Base-by-base conservation (phyloP, 1,140 invertebrate genomes). In the Drosophila kanapiae region DNA sequence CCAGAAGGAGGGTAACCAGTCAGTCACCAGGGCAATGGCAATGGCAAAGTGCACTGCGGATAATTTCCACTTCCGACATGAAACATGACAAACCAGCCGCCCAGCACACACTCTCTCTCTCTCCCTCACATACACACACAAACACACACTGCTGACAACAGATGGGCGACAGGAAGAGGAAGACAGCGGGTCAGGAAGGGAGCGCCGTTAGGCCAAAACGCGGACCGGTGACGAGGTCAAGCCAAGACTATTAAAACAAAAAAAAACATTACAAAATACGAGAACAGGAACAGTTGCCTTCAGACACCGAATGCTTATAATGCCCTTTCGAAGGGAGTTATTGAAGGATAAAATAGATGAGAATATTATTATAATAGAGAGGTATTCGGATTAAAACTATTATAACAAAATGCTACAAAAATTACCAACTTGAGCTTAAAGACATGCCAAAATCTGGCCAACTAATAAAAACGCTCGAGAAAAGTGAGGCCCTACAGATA, bases 21-120 rank as follows among this genome's bases (percentile, higher is more conserved):
- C 82, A 71, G 84, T 82, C 82, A 80, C 80, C 83, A 67, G 83
- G 82, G 82, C 83, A 86, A 78, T 71, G 69, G 77, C 78, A 74
- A 68, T 67, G 67, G 43, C 75, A 51, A 78, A 74, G 74, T 76
- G 74, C 71, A 76, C 63, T 60, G 75, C 86, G 84, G 75, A 87
- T 87, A 87, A 87, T 87, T 87, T 87, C 65, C 80, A 90, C 85
- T 90, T 88, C 81, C 84, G 85, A 90, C 84, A 85, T 88, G 74
- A 88, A 70, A 80, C 80, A 85, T 75, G 82, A 86, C 74, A 82
- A 82, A 75, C 67, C 71, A 76, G 35, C 64, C 51, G 65, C 49
- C 35, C 43, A 37, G 31, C 42, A 38, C 35, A 54, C 29, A 42
- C 23, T 40, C 23, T 27, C n/a, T 7, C 16, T n/a, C n/a, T n/a